A percentile compares a stretch with the other conserved stretches of the same genome.
Conservation (phyloP, 2,797 vertebrate species). For the Neomorphus geoffroyi region DNA sequence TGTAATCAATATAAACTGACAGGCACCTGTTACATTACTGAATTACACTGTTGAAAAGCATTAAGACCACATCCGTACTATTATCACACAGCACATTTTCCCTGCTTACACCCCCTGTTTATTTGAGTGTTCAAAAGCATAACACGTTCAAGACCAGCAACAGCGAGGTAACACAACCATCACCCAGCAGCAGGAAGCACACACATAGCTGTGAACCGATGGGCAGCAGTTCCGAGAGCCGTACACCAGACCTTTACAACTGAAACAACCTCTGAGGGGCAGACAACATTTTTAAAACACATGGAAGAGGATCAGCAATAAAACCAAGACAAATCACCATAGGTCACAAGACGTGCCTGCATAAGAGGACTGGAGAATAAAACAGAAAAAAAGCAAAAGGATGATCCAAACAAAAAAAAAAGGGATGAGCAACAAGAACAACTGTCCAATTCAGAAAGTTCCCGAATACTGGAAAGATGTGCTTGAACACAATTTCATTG, state of each 20-base stretch:
- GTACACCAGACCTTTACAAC: neutral
- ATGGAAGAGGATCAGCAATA: neutral
- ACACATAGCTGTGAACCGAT: accelerated
- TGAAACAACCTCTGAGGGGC: neutral
- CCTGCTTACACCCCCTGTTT: neutral
- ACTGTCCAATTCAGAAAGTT: neutral
- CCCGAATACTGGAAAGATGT: neutral
- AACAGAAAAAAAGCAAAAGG: neutral
- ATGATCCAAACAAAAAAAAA: neutral
- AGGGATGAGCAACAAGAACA: neutral
- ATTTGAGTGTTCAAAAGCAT: neutral
- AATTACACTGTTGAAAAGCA: neutral
- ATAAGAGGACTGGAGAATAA: neutral
- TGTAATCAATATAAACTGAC: neutral
- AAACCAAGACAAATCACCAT: neutral
- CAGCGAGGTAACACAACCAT: neutral
- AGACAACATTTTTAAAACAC: neutral
- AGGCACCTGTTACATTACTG: neutral
- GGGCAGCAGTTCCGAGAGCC: neutral
- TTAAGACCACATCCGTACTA: neutral
- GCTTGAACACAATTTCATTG: neutral
- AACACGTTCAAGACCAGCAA: neutral
- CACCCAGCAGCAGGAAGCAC: neutral
- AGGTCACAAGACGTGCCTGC: neutral
- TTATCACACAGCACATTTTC: neutral